Evolutionary conservation across 1,140 invertebrate species (phyloP), one percentile per base, ranked within the genome.

Genomic region (Aphis gossypii): DNA sequence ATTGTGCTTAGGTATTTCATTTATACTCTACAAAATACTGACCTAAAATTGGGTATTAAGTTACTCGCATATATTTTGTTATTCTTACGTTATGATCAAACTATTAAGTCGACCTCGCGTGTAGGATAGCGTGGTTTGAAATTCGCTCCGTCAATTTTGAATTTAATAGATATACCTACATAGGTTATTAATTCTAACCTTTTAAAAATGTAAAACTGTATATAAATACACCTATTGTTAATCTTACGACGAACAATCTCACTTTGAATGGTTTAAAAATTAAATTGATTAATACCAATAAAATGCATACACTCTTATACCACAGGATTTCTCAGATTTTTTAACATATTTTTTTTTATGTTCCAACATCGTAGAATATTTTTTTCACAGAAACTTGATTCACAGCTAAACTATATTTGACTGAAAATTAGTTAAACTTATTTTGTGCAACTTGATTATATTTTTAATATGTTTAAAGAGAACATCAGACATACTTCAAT

Each of bases 1-100:
- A 76, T 76, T 76, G 60, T 76, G 60, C 60, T 76, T n/a, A 76
- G 60, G n/a, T 76, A 76, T 76, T 76, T 76, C 60, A 76, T 76
- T n/a, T 76, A 76, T 76, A n/a, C n/a, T 76, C 60, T 18, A 76
- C 30, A 76, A 76, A 76, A 76, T 76, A 76, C 60, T 76, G n/a
- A 76, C 60, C 60, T n/a, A 5, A 76, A 76, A 76, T 76, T 76
- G 4, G 60, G 30, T 76, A 76, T 76, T 76, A n/a, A n/a, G 60
- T 76, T 76, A 76, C 60, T 14, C 30, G 14, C n/a, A 76, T n/a
- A 35, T 76, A n/a, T 35, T 76, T 76, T n/a, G 14, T n/a, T 76
- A 0, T 76, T 76, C 30, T 76, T 76, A 76, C 18, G n/a, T 68
- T n/a, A 76, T 76, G 14, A 18, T 76, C 11, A n/a, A 76, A 76